Evolutionary conservation across 2,113 vertebrate species (phyloP), one percentile per base, ranked within the genome.

Genomic region (Abramis brama): DNA sequence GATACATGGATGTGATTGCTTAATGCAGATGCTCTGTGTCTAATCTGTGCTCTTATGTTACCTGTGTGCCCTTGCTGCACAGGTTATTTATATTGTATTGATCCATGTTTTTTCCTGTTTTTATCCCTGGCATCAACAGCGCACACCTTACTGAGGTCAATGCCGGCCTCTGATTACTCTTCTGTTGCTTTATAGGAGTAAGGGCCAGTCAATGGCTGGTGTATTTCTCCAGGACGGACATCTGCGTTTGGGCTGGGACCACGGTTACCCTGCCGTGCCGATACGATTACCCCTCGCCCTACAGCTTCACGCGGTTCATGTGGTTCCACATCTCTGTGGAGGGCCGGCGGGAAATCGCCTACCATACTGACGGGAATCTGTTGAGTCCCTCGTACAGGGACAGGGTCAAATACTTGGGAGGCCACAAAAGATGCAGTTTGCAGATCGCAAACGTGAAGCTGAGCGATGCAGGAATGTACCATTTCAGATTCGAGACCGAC

Each of bases 401-500:
- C 83, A 60, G 90, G 73, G 81, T 88, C 33, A 85, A 89, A 92
- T 80, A 92, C 91, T 21, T 93, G 90, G 93, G 94, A 43, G 71
- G 90, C 73, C 27, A 88, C 89, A 91, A 90, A 68, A 86, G 88
- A 59, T 91, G 91, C 83, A 86, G 82, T 21, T 78, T 95, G 79
- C 93, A 95, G 89, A 94, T 95, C 59, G 91, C 89, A 1, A 79
- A 87, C 6, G 91, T 94, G 33, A 93, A 91, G 86, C 88, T 93
- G 80, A 94, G 93, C n/a, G 95, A 95, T 86, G 92, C 89, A 0
- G 95, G 95, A 11, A 91, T 93, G 81, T 95, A 95, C 87, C 93
- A 94, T 91, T 95, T 95, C 88, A 92, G 94, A 88, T 95, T 95
- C 75, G 94, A 95, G 87, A 95, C 94, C 0, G 92, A 95, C 87